Evolutionary conservation across 37 sponge, comb jelly and placozoan genomes (phyloP).

Genomic region (Halichondria panicea): DNA sequence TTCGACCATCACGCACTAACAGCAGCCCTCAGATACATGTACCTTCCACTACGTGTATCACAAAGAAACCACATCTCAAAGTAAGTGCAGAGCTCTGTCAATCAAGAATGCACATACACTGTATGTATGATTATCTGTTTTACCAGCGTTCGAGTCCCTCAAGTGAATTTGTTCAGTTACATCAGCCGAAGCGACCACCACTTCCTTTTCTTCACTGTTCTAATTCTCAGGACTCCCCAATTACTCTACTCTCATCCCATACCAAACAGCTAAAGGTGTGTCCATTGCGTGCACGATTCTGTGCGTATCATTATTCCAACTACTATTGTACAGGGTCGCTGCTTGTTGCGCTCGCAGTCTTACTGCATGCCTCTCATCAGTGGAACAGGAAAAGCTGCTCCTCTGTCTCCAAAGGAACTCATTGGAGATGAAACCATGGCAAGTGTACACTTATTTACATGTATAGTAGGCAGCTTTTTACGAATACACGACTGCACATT

Average conservation of each 20-base stretch:
- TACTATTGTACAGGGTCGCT: neutral
- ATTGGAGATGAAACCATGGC: slow-evolving; percentile 18
- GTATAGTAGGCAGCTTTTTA: neutral
- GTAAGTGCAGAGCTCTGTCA: neutral
- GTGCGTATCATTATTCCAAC: neutral
- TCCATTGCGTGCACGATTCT: neutral
- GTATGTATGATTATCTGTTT: neutral
- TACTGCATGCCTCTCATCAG: neutral
- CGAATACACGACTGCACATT: neutral
- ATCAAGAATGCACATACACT: neutral
- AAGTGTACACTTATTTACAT: neutral
- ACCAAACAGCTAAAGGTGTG: slow-evolving; percentile 9
- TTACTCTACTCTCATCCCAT: neutral
- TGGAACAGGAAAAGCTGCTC: neutral
- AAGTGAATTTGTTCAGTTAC: neutral
- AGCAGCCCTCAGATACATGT: neutral
- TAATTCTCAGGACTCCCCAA: slow-evolving; percentile 21
- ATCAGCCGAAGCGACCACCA: slow-evolving; percentile 34
- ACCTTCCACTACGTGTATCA: no score
- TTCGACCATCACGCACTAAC: no score
- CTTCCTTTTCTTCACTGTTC: slow-evolving; percentile 30
- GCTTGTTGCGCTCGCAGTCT: slow-evolving; percentile 47
- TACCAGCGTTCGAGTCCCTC: slow-evolving; percentile 44
- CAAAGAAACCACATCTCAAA: neutral
- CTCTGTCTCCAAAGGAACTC: neutral